These are phyloP conservation scores for Rhinatrema bivittatum DNA, from an alignment of 2,797 vertebrate species.

Conservation along the genomic window DNA sequence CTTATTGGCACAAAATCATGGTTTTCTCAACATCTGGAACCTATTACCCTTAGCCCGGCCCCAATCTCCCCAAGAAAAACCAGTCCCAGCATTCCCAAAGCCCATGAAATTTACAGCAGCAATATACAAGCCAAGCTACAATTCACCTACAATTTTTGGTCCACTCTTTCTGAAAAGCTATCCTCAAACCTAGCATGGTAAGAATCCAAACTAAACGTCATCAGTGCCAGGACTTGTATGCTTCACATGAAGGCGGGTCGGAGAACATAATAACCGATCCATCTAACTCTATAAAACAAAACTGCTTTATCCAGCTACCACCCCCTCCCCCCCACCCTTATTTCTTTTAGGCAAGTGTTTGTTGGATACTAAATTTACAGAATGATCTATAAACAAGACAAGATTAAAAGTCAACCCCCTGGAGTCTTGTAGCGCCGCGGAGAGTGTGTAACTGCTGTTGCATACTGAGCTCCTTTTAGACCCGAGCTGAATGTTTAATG, in stretches of 20 bases:
- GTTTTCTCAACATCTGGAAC: too few species aligned
- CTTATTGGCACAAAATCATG: too few species aligned
- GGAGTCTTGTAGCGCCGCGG: background rate
- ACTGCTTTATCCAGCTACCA: background rate
- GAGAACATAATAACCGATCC: background rate
- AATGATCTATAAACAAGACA: background rate
- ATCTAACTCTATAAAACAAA: background rate
- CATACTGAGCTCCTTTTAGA: background rate
- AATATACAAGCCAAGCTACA: too few species aligned
- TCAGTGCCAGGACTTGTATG: background rate
- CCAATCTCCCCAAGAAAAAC: constrained; percentile 1
- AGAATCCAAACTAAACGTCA: background rate
- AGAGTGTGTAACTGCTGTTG: background rate
- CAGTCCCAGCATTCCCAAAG: background rate
- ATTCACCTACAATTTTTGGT: background rate
- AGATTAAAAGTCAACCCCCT: background rate
- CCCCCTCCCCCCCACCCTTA: too few species aligned
- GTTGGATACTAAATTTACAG: constrained; percentile 3
- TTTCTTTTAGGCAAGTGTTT: background rate
- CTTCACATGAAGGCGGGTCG: too few species aligned
- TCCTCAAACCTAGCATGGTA: background rate
- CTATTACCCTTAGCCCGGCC: constrained; percentile 6
- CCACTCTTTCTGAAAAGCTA: constrained; percentile 17
- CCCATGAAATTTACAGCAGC: too few species aligned
- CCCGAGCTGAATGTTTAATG: rapidly evolving